These are phyloP conservation scores for Zaprionus davidi DNA, from an alignment of 1,140 invertebrate species.

Conservation along the genomic window DNA sequence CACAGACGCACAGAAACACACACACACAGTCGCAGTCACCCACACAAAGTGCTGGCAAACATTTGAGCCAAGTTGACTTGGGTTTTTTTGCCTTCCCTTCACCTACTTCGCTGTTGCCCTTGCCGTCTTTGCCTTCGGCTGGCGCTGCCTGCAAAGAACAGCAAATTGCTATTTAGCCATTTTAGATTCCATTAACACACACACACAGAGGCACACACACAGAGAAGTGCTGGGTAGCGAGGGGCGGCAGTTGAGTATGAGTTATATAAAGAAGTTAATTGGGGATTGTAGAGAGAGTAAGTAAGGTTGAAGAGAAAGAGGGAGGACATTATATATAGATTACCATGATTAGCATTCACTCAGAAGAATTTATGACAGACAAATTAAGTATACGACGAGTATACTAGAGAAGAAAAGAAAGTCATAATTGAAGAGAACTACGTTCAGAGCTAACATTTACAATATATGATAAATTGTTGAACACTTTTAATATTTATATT, in stretches of 20 bases:
- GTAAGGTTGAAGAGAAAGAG: too few relatives aligned
- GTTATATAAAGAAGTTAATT: neutral
- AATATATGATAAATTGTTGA: too few relatives aligned
- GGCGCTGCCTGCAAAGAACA: conserved; percentile 58
- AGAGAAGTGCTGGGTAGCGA: conserved; percentile 4
- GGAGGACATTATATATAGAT: too few relatives aligned
- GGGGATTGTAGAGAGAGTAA: neutral
- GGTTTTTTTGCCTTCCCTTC: conserved; percentile 37
- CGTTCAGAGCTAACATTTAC: too few relatives aligned
- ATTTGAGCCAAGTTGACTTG: conserved; percentile 48
- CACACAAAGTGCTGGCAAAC: conserved; percentile 37
- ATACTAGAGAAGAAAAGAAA: too few relatives aligned
- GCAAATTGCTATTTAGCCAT: conserved; percentile 81
- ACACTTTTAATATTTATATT: too few relatives aligned
- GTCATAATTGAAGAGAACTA: too few relatives aligned
- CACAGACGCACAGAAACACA: conserved; percentile 4
- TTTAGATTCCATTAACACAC: conserved; percentile 79
- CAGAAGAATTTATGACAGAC: too few relatives aligned
- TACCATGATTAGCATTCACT: too few relatives aligned
- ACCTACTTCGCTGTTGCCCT: conserved; percentile 43
- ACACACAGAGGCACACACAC: conserved; percentile 28
- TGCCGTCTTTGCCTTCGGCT: conserved; percentile 48
- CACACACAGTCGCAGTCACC: conserved; percentile 1
- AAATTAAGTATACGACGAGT: too few relatives aligned
- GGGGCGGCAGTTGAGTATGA: neutral